Evolutionary conservation across 2,888 invertebrate species (phyloP), one percentile per base, ranked within the genome.

Genomic region (Drosophila yooni): DNA sequence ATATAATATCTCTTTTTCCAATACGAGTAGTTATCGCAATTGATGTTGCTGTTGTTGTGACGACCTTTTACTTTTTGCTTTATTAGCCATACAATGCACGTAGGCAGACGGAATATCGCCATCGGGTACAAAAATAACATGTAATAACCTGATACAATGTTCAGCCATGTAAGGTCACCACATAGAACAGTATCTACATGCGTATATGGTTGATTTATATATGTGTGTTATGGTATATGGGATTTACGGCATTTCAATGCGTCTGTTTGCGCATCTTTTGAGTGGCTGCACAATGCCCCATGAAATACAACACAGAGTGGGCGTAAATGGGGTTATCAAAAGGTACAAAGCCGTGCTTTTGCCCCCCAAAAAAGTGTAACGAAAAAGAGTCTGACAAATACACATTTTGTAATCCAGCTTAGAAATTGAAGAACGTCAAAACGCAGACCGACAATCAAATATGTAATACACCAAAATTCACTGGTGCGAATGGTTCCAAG

Each of bases 41-140:
- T 64, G 69, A 27, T 48, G 15, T 18, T 48, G 25, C 8, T 15
- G 3, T 25, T 46, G 27, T n/a, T 38, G 25, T 64, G 43, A 50
- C 34, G 62, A 59, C 40, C 52, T 46, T 67, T 74, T 76, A 57
- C 71, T 79, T 79, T 88, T 72, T 79, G 73, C 83, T 88, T 90
- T 86, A 90, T 86, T 90, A 90, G 70, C 78, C 83, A 85, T 66
- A 86, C 90, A 88, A 81, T 83, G 87, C 90, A 90, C 88, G 85
- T 89, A 78, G 88, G 58, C 74, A 72, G 59, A 51, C 48, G 69
- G 54, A 67, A 86, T 71, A 75, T 72, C 58, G 79, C 60, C 69
- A 72, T 56, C 52, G 79, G 74, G 43, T 57, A 60, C 29, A 57
- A 65, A 67, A 74, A 81, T 71, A 79, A 70, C 79, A 87, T 75